Evolutionary conservation across 2,113 vertebrate species (phyloP).

Genomic region (Tragelaphus strepsiceros): DNA sequence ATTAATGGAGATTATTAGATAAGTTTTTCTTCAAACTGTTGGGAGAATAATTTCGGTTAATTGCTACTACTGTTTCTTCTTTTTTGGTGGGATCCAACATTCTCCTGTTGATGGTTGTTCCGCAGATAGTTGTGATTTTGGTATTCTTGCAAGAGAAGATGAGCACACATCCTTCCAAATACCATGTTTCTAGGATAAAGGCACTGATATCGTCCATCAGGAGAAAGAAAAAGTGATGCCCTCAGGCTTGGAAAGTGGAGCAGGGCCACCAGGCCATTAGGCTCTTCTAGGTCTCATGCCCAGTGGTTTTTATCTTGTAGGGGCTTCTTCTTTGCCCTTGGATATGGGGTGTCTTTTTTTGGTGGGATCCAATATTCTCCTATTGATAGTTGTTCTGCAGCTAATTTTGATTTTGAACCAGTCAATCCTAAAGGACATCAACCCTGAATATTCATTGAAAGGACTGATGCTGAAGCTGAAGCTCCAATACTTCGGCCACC

Average conservation of each 20-base stretch:
- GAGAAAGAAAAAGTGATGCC: background rate
- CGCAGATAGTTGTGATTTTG: background rate
- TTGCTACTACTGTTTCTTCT: background rate
- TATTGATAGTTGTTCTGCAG: background rate
- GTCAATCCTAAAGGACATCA: background rate
- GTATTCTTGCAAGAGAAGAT: background rate
- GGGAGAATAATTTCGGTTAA: background rate
- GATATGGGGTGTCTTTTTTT: background rate
- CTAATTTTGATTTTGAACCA: background rate
- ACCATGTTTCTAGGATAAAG: background rate
- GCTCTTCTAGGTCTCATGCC: background rate
- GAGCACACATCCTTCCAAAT: background rate
- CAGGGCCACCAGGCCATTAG: background rate
- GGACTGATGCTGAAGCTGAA: background rate
- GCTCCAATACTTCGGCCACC: background rate
- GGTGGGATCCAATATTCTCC: background rate
- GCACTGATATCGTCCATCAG: background rate
- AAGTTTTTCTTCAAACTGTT: background rate
- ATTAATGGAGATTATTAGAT: background rate
- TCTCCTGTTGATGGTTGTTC: background rate
- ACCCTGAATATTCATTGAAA: background rate
- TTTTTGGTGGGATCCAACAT: background rate
- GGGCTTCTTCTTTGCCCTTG: background rate
- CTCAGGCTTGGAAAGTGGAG: background rate
- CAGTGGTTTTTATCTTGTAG: background rate